These are phyloP conservation scores for Glossosoma conforme DNA, from an alignment of 1,140 invertebrate species.

Conservation along the genomic window DNA sequence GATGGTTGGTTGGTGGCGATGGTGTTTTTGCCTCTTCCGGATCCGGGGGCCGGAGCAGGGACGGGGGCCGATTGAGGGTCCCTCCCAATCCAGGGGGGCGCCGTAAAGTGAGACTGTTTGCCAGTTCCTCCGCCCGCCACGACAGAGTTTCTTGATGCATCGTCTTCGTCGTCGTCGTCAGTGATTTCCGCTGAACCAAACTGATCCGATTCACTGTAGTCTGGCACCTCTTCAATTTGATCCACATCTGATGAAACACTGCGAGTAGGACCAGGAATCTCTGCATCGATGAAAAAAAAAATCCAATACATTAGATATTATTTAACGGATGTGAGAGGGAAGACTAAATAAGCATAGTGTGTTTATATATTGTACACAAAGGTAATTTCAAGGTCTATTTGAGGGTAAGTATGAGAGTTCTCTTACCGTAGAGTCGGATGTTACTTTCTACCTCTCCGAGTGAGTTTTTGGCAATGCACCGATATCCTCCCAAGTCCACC, in stretches of 20 bases:
- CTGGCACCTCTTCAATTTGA: conserved; percentile 6
- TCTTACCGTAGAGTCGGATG: conserved; percentile 85
- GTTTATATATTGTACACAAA: not conserved
- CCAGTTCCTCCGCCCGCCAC: not conserved
- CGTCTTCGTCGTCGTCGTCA: conserved; percentile 33
- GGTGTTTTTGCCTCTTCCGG: not conserved
- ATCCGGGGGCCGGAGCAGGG: too few species aligned
- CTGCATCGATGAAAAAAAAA: conserved; percentile 37
- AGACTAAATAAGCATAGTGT: conserved; percentile 24
- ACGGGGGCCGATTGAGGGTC: not conserved
- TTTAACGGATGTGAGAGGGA: too few species aligned
- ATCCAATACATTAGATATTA: conserved; percentile 4
- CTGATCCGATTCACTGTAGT: conserved; percentile 31
- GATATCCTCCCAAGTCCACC: conserved; percentile 79
- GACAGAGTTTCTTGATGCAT: too few species aligned
- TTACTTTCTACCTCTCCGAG: conserved; percentile 84
- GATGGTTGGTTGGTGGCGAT: too few species aligned
- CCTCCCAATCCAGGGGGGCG: too few species aligned
- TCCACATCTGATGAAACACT: too few species aligned
- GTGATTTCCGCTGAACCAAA: conserved; percentile 41
- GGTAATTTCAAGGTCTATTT: conserved; percentile 5
- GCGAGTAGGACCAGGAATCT: conserved; percentile 52
- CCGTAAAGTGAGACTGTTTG: too few species aligned
- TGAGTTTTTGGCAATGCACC: conserved; percentile 87
- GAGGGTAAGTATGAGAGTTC: too few species aligned